phyloP scores from a whole-genome alignment of 2,113 vertebrate species.

The Ramphastos sulfuratus region DNA sequence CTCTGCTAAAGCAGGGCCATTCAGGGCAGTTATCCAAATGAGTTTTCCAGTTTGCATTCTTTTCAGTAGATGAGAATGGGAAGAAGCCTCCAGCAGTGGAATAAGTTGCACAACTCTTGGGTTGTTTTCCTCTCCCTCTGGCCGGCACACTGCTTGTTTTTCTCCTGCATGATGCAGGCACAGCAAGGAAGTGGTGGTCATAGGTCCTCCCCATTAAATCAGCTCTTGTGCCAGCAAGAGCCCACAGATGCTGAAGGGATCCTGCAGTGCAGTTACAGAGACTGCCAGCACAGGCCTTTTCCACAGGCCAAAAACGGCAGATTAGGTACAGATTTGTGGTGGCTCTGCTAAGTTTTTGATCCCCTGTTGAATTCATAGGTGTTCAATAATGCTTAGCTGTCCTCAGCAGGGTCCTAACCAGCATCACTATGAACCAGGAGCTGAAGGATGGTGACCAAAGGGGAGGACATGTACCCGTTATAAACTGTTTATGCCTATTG shows the following conservation, averaged over 20 bases:
- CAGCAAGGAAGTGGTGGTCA: background rate
- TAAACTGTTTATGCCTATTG: rapidly evolving
- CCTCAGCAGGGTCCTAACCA: background rate
- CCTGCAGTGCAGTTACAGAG: background rate
- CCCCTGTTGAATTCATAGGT: background rate
- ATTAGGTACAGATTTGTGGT: no score
- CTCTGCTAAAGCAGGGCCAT: no score
- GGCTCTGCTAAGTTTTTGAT: background rate
- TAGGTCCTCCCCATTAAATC: background rate
- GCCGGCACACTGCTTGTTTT: background rate
- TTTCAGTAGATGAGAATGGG: background rate
- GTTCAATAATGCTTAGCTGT: background rate
- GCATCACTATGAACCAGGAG: background rate
- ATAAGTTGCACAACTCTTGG: background rate
- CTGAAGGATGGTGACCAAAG: rapidly evolving
- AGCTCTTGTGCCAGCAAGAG: background rate
- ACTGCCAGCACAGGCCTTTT: rapidly evolving
- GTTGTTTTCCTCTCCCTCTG: rapidly evolving
- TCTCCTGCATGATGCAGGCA: background rate
- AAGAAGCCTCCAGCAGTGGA: background rate
- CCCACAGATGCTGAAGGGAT: background rate
- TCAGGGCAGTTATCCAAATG: no score
- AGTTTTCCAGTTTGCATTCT: background rate
- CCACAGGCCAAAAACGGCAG: rapidly evolving
- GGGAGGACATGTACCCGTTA: background rate